Evolutionary conservation across 2,113 vertebrate species (phyloP).

Genomic region (Pogonocichla stellata): DNA sequence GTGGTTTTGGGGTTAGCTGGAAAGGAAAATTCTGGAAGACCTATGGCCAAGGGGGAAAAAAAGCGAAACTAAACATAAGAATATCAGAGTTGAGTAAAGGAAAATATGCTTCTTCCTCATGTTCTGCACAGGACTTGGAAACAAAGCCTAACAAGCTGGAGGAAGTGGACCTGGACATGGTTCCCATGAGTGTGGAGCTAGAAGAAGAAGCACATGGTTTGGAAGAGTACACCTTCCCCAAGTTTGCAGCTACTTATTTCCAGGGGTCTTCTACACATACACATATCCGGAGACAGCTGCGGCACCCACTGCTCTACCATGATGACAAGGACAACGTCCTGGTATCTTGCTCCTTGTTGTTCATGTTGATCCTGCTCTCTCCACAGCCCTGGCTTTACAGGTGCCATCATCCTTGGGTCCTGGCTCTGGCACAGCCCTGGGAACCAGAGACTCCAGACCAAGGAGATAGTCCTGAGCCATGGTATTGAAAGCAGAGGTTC

Average conservation of each 20-base stretch:
- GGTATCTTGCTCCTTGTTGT: constrained; percentile 70
- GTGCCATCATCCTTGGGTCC: neutral
- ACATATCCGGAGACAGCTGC: constrained; percentile 80
- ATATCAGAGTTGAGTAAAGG: neutral
- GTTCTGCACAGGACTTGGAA: constrained; percentile 81
- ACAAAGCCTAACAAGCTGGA: constrained; percentile 65
- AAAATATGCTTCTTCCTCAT: neutral
- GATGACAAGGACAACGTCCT: constrained; percentile 83
- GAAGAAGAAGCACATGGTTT: constrained; percentile 80
- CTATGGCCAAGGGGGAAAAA: neutral
- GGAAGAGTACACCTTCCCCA: constrained; percentile 89
- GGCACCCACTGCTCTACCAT: constrained; percentile 88
- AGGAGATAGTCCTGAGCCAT: neutral
- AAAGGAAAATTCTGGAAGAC: neutral
- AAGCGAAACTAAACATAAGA: neutral
- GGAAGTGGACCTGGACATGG: constrained; percentile 87
- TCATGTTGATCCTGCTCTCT: neutral
- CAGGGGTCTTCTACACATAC: constrained; percentile 85
- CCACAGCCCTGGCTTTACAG: neutral
- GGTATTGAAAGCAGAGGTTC: neutral
- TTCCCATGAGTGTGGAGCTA: constrained; percentile 74
- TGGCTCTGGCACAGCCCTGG: neutral
- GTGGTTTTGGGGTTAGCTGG: neutral
- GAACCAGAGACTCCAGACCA: neutral
- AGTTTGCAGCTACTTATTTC: constrained; percentile 94